These are phyloP conservation scores for Grammomys dolichurus DNA, from an alignment of 2,113 vertebrate genomes.

Conservation along the genomic window DNA sequence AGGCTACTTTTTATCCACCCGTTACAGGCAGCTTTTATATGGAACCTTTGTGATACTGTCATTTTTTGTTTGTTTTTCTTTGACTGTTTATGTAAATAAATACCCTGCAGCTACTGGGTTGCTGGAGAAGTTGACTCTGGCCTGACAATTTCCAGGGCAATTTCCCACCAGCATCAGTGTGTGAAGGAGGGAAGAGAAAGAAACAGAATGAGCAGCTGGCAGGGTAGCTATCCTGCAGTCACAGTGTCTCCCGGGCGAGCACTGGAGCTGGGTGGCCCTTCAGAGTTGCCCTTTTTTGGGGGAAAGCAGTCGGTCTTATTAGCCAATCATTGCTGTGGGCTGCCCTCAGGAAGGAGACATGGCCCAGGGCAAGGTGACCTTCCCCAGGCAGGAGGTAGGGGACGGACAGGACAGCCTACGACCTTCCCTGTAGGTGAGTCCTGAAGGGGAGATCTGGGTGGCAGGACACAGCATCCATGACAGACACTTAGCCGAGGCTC, in stretches of 20 bases:
- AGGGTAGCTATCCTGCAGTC: not conserved
- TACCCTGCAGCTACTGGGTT: not conserved
- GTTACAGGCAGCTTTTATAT: not conserved
- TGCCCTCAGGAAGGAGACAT: not conserved
- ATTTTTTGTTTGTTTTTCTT: conserved; percentile 35
- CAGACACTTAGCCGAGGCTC: not conserved
- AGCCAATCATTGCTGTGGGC: not conserved
- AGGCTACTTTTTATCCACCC: not conserved
- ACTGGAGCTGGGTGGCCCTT: not conserved
- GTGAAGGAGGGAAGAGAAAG: not conserved
- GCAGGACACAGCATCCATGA: not conserved
- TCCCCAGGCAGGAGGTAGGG: not conserved
- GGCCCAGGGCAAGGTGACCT: not conserved
- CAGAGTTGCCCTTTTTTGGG: not conserved
- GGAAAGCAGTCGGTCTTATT: not conserved
- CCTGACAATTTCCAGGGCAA: not conserved
- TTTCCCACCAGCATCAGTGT: not conserved
- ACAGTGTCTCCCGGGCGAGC: accelerated
- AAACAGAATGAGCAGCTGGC: accelerated
- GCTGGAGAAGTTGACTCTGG: not conserved
- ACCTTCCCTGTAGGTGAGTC: not conserved
- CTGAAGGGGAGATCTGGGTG: not conserved
- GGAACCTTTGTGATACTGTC: not conserved
- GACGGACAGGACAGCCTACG: not conserved
- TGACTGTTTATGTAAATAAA: not conserved